These are phyloP conservation scores for Sphyrna mokarran DNA, from an alignment of 2,113 vertebrate species.

Conservation along the genomic window DNA sequence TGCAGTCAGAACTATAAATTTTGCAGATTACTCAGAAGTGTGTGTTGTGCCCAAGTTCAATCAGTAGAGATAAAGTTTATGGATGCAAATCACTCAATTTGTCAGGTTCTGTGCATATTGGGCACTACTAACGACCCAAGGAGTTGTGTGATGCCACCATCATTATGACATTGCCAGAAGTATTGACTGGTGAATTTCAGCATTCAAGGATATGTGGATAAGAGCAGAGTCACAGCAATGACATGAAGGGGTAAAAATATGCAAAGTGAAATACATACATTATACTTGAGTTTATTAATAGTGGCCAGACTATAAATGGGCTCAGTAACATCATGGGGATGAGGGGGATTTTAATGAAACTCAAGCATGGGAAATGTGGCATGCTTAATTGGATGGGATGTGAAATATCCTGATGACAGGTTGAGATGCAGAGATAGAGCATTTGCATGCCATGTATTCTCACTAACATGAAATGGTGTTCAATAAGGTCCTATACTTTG, in stretches of 20 bases:
- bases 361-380: too few relatives aligned
- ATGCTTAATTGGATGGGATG: too few relatives aligned
- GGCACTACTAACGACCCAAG: background rate
- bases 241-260: background rate
- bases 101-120: background rate
- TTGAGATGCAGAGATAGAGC: too few relatives aligned
- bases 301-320: background rate
- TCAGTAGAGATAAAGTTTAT: background rate
- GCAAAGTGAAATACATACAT: background rate
- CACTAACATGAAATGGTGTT: too few relatives aligned
- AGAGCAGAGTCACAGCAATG: background rate
- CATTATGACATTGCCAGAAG: constrained; percentile 1
- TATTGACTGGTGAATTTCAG: background rate
- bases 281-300: background rate
- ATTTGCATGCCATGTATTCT: too few relatives aligned
- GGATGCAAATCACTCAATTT: background rate
- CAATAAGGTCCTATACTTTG: too few relatives aligned
- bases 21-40: background rate
- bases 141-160: background rate
- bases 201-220: background rate
- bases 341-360: too few relatives aligned
- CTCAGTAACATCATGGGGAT: background rate
- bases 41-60: background rate
- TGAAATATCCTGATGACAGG: too few relatives aligned
- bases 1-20: background rate